Evolutionary conservation across 2,797 vertebrate species (phyloP).

Genomic region (Onychomys leucogaster): DNA sequence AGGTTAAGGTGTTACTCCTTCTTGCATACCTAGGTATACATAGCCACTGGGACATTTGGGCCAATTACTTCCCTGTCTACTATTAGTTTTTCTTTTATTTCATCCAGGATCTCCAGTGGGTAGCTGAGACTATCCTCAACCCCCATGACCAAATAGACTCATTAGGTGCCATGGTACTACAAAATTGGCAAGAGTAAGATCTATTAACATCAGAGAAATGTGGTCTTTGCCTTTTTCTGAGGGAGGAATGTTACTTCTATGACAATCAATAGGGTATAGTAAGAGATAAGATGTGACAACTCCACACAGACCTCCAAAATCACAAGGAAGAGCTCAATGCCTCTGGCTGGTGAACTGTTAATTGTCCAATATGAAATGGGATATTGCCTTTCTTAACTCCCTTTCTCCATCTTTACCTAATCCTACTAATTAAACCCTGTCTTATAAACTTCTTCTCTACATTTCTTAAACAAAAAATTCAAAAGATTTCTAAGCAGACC

Average conservation of each 20-base stretch:
- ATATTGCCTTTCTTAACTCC: no score
- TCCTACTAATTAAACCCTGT: neutral
- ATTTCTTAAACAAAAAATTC: neutral
- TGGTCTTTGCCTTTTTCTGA: neutral
- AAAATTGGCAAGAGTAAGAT: neutral
- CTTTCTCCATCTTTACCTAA: neutral
- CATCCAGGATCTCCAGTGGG: neutral
- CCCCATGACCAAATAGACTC: neutral
- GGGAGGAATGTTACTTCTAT: neutral
- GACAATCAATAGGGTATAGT: neutral
- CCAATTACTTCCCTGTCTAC: neutral
- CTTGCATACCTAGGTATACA: neutral
- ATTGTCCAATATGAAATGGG: neutral
- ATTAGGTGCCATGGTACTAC: neutral
- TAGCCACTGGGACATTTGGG: neutral
- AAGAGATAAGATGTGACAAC: neutral
- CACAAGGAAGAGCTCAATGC: neutral
- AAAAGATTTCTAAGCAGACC: neutral
- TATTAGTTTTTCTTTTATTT: neutral
- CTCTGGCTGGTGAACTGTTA: neutral
- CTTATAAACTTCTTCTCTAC: neutral
- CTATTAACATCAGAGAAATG: neutral
- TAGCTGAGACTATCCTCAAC: neutral
- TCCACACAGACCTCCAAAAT: neutral
- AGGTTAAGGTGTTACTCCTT: neutral